Conservation (phyloP, 2,888 invertebrate genomes). For the Sceliomorpha sp. region DNA sequence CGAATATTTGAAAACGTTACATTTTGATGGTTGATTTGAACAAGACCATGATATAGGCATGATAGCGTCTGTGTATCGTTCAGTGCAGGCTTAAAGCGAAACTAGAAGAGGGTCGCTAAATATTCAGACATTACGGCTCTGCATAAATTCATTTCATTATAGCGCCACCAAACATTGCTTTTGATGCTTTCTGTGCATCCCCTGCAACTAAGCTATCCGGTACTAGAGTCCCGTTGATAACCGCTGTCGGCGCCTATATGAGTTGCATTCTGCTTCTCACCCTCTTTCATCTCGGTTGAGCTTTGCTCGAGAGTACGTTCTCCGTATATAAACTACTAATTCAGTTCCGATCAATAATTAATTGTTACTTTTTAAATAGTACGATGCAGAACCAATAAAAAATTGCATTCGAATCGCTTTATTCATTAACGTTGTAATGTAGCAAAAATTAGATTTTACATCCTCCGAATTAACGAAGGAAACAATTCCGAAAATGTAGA, state of each 20-base stretch:
- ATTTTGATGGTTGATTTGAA: slow-evolving; percentile 54
- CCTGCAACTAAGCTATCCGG: slow-evolving; percentile 60
- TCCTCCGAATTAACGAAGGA: too few relatives aligned
- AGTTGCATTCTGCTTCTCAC: slow-evolving; percentile 47
- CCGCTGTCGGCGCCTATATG: slow-evolving; percentile 57
- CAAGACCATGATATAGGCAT: slow-evolving; percentile 43
- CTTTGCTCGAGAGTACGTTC: slow-evolving; percentile 44
- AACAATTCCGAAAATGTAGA: too few relatives aligned
- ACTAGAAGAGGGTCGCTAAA: slow-evolving; percentile 79
- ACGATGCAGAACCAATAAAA: slow-evolving; percentile 17
- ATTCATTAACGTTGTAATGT: too few relatives aligned
- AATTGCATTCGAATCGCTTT: slow-evolving; percentile 15
- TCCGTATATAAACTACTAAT: slow-evolving; percentile 43
- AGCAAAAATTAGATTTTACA: too few relatives aligned
- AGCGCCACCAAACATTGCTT: slow-evolving; percentile 84
- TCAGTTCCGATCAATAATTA: slow-evolving; percentile 48
- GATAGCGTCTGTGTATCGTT: slow-evolving; percentile 58
- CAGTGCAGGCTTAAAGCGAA: slow-evolving; percentile 74
- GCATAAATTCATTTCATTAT: slow-evolving; percentile 85
- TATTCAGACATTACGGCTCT: slow-evolving; percentile 84
- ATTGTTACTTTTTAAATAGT: slow-evolving; percentile 33
- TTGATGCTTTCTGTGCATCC: slow-evolving; percentile 76
- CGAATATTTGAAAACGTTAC: slow-evolving; percentile 41
- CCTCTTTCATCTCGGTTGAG: slow-evolving; percentile 47
- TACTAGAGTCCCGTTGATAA: slow-evolving; percentile 53